These are phyloP conservation scores for Bombus breviceps DNA, from an alignment of 1,140 invertebrate species.

Conservation along the genomic window DNA sequence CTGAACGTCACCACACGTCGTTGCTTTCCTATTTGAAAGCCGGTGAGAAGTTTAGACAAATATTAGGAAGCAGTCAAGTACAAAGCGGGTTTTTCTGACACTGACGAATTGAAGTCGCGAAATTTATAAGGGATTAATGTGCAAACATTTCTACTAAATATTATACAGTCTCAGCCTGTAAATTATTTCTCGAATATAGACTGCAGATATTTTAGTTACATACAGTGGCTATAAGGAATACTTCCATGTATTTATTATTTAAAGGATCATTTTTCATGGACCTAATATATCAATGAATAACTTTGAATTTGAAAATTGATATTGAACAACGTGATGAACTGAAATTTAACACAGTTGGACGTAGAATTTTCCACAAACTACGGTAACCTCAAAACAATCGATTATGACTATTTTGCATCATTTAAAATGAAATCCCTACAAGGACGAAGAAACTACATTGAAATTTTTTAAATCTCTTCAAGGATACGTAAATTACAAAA, in stretches of 20 bases:
- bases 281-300: no score
- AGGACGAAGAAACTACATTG: neutral
- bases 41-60: neutral
- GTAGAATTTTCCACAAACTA: neutral
- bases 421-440: neutral
- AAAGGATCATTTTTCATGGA: no score
- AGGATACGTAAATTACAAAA: neutral
- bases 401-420: neutral
- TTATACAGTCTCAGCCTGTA: neutral
- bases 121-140: neutral
- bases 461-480: neutral
- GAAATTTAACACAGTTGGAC: no score
- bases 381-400: neutral
- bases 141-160: neutral
- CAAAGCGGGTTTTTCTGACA: neutral
- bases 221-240: neutral
- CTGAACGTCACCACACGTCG: neutral
- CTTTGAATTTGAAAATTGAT: no score
- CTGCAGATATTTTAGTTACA: no score
- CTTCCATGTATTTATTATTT: no score
- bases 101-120: neutral
- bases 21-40: constrained; percentile 11
- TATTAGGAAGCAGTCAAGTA: neutral
- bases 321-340: no score
- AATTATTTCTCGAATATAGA: no score